Percentiles rank a stretch among this genome's conserved stretches.
Evolutionary conservation across 2,888 invertebrate genomes (phyloP).

Genomic region (Rhopalosiphum nymphaeae): DNA sequence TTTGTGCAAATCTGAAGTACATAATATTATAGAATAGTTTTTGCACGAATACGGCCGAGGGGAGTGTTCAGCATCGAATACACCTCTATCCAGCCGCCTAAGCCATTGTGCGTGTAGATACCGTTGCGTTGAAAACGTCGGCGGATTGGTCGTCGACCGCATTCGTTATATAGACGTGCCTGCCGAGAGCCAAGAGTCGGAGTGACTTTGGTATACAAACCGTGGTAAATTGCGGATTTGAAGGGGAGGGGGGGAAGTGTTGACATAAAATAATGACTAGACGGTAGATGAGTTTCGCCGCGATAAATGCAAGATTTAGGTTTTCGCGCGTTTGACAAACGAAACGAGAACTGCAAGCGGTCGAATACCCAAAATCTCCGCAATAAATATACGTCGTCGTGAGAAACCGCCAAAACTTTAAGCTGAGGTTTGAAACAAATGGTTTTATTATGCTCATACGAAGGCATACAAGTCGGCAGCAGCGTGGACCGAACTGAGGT

Average conservation of each 20-base stretch:
- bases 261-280: neutral
- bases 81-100: no score
- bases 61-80: no score
- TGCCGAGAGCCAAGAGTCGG: neutral
- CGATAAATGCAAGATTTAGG: neutral
- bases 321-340: neutral
- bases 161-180: neutral
- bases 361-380: neutral
- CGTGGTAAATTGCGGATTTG: no score
- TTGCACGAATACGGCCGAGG: no score
- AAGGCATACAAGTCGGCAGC: neutral
- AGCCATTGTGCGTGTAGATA: no score
- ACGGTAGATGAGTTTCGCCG: neutral
- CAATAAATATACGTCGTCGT: neutral
- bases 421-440: neutral
- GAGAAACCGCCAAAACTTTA: neutral
- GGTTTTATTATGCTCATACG: neutral
- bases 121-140: neutral
- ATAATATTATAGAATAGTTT: no score
- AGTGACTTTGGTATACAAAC: neutral
- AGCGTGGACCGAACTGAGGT: neutral
- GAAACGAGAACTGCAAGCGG: neutral
- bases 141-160: neutral
- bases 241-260: no score
- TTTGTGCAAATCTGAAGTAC: no score